Evolutionary conservation across 2,888 invertebrate genomes (phyloP), one percentile per base, ranked within the genome.

Genomic region (Tetragonula carbonaria): DNA sequence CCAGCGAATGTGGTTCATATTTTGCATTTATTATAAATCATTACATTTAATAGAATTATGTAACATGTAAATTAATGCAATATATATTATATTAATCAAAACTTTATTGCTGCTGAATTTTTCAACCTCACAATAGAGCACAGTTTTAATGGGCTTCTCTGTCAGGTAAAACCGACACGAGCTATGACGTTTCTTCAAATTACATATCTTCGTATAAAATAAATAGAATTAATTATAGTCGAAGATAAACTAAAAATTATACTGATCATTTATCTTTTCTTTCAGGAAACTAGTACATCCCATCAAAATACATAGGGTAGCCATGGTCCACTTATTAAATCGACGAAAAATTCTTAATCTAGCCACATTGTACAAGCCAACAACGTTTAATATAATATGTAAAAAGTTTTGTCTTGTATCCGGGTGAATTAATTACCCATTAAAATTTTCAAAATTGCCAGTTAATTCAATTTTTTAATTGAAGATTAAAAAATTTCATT

Each of bases 71-170:
- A 76, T 82, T 87, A 79, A 76, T 79, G 66, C 80, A 86, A 76
- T 87, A 86, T 86, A 82, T 87, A 76, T 68, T 80, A 74, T 80
- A 75, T 86, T 86, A 82, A 86, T 73, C 71, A 74, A 86, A 86
- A 83, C 63, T 65, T 77, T 77, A 82, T 63, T 63, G 70, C 78
- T 78, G 80, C 80, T 83, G 57, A 70, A 80, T 78, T 80, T 86
- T 77, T 86, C 82, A 76, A 70, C 74, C 80, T 86, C 62, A 74
- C 57, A 67, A 50, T 85, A 78, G 68, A 85, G 74, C 70, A 74
- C 66, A 74, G 71, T 74, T 78, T 80, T 78, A 86, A 73, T 65
- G 70, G 73, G 74, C 80, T 74, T 28, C 63, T 81, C 73, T 66
- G 70, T 80, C 77, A 80, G 84, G 84, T 84, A 85, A 84, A 76